phyloP scores from a whole-genome alignment of 2,797 vertebrate species.

The Podargus strigoides region DNA sequence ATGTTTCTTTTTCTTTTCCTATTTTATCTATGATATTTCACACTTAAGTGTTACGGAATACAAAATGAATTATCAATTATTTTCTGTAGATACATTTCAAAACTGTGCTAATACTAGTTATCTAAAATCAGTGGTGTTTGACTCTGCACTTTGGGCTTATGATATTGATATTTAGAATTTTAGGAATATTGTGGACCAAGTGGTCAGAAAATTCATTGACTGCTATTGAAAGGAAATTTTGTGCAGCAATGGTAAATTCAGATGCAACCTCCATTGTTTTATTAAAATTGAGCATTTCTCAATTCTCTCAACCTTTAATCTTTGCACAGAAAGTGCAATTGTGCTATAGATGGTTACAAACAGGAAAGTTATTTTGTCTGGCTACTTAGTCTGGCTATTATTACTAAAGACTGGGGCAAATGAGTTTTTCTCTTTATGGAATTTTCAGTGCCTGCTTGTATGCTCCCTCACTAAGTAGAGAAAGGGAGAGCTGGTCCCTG shows the following conservation, averaged over 20 bases:
- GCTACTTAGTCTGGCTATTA: not conserved
- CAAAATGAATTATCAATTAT: not conserved
- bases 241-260: not conserved
- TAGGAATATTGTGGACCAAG: not conserved
- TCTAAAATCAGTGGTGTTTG: not conserved
- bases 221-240: not conserved
- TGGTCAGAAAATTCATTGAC: not conserved
- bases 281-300: not conserved
- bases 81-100: not conserved
- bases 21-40: not conserved
- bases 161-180: not conserved
- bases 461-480: not conserved
- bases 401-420: not conserved
- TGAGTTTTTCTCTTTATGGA: not conserved
- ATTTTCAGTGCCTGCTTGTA: not conserved
- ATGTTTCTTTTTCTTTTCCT: not conserved
- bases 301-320: not conserved
- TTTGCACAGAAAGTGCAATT: not conserved
- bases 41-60: not conserved
- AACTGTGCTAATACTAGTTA: not conserved
- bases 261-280: not conserved
- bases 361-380: not conserved
- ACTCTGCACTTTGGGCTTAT: not conserved
- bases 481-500: not conserved
- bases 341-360: not conserved